phyloP scores from a whole-genome alignment of 2,797 vertebrate genomes.

The Spinus olivaceus region DNA sequence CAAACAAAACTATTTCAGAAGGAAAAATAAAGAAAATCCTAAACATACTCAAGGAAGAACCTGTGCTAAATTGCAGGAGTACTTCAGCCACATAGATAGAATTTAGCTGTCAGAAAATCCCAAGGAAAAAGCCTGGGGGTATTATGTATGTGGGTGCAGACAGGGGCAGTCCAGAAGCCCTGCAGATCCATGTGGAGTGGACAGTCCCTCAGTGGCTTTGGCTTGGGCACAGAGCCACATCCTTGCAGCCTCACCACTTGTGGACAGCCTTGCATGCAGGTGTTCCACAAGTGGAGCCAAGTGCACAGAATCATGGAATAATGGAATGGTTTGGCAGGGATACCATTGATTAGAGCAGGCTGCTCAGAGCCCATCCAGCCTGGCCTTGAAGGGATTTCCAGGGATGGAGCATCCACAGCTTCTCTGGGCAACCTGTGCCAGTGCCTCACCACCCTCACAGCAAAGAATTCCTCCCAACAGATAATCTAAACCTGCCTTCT shows the following conservation, averaged over 20 bases:
- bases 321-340: not conserved
- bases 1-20: slow-evolving; percentile 37
- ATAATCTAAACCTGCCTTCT: not conserved
- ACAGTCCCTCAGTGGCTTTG: too few relatives aligned
- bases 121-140: not conserved
- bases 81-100: not conserved
- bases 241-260: not conserved
- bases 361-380: not conserved
- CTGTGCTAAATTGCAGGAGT: not conserved
- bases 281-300: not conserved
- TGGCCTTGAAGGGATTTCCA: not conserved
- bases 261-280: not conserved
- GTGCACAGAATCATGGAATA: not conserved
- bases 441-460: not conserved
- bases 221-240: not conserved
- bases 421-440: not conserved
- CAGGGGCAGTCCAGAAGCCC: not conserved
- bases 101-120: not conserved
- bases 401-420: not conserved
- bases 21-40: slow-evolving; percentile 22
- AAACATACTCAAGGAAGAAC: not conserved
- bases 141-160: not conserved
- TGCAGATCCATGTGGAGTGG: not conserved
- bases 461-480: not conserved
- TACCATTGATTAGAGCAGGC: not conserved